phyloP scores from a whole-genome alignment of 2,797 vertebrate species.

The Miichthys miiuy region DNA sequence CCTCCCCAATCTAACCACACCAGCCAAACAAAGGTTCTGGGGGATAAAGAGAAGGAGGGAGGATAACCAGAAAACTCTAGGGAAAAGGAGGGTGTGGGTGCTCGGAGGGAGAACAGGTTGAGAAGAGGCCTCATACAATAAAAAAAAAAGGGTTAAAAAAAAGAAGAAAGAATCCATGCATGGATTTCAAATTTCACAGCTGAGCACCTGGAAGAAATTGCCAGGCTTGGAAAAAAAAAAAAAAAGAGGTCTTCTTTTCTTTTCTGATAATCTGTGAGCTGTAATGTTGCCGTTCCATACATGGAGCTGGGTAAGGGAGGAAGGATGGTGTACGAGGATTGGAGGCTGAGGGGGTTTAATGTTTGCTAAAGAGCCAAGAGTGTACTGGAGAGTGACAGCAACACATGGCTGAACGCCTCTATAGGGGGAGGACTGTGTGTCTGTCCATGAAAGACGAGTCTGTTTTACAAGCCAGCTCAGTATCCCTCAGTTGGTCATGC shows the following conservation, averaged over 20 bases:
- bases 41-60: constrained; percentile 21
- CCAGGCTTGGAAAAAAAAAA: constrained; percentile 75
- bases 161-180: constrained; percentile 81
- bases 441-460: constrained; percentile 72
- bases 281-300: constrained; percentile 72
- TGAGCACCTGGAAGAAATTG: constrained; percentile 86
- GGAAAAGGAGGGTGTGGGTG: constrained; percentile 19
- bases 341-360: constrained; percentile 62
- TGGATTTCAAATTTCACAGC: constrained; percentile 90
- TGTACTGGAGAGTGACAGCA: constrained; percentile 77
- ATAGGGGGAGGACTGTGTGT: constrained; percentile 60
- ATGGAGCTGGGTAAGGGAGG: constrained; percentile 45
- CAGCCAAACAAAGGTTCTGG: constrained; percentile 77
- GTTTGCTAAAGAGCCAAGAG: constrained; percentile 73
- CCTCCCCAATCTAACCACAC: constrained; percentile 74
- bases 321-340: constrained; percentile 43
- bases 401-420: constrained; percentile 72
- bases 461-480: constrained; percentile 73
- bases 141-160: constrained; percentile 54
- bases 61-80: constrained; percentile 37
- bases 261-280: constrained; percentile 77
- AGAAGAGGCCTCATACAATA: constrained; percentile 43
- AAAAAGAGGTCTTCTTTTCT: constrained; percentile 75
- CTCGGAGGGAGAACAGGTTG: constrained; percentile 42
- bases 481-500: constrained; percentile 73